A percentile compares a stretch with the other conserved stretches of the same genome.
Evolutionary conservation across 2,888 invertebrate species (phyloP).

Genomic region (Torymus aiolomorphi): DNA sequence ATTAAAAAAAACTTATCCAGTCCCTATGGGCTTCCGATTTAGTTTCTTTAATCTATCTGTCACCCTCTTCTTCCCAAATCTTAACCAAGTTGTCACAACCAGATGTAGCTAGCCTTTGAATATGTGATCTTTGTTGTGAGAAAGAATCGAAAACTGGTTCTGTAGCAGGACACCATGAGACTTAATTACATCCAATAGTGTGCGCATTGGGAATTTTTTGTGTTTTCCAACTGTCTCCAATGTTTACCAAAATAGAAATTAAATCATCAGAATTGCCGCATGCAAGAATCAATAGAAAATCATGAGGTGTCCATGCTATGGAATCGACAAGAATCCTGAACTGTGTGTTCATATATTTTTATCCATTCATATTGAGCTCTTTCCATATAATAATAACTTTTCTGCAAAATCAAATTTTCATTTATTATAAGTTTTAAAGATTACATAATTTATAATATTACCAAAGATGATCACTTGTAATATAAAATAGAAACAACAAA

Average conservation of each 20-base stretch:
- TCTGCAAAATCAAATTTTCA: conserved; percentile 72
- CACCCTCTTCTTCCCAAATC: too few relatives aligned
- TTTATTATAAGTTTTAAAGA: too few relatives aligned
- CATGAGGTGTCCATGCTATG: conserved; percentile 96
- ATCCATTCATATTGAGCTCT: conserved; percentile 94
- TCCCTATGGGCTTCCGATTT: too few relatives aligned
- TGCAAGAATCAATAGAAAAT: conserved; percentile 94
- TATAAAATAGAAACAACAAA: too few relatives aligned
- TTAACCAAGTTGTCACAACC: too few relatives aligned
- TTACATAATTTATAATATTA: too few relatives aligned
- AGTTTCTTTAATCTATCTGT: too few relatives aligned
- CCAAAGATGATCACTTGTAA: too few relatives aligned
- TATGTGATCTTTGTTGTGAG: conserved; percentile 73
- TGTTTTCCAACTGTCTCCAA: too few relatives aligned
- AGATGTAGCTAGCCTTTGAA: conserved; percentile 92
- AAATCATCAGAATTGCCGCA: conserved; percentile 98
- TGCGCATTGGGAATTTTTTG: conserved; percentile 98
- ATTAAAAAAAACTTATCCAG: too few relatives aligned
- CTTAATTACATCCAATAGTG: conserved; percentile 96
- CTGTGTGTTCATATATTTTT: conserved; percentile 94
- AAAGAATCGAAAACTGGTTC: conserved; percentile 81
- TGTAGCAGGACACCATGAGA: conserved; percentile 94
- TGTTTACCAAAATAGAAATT: conserved; percentile 92
- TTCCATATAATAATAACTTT: conserved; percentile 99
- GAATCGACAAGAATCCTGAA: conserved; percentile 99